Evolutionary conservation across 2,113 vertebrate genomes (phyloP), one percentile per base, ranked within the genome.

Genomic region (Chaetops frenatus): DNA sequence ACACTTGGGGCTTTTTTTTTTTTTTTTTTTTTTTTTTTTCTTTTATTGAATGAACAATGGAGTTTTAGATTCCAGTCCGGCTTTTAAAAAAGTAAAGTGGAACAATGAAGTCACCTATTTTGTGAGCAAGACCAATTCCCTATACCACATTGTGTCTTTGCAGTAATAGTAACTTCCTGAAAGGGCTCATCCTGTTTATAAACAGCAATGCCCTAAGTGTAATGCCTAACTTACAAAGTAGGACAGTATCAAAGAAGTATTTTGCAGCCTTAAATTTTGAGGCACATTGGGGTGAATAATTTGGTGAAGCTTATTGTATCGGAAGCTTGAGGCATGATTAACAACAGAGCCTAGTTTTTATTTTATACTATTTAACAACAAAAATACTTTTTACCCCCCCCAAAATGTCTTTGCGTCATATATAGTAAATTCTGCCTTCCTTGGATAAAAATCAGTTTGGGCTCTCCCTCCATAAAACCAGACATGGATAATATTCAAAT

Each of bases 311-410:
- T 70, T 40, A 6, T 50, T 4, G 1, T 81, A 58, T 73, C 24
- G 58, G 29, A 81, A 81, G 35, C 58, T 29, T 61, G 22, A 60
- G 53, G 53, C 15, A 7, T 1, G 2, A 22, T 13, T 81, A 38
- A 50, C 22, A 83, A 12, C 1, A 38, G 36, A 72, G 42, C 2
- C 4, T 35, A 16, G 9, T 23, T 86, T 90, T 82, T 58, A 11
- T 61, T 67, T 58, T 16, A 7, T 69, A 9, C 9, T 5, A 47
- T 56, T 81, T 64, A 81, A 50, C 21, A 53, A 27, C 3, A 69
- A 47, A 83, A 87, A 38, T 4, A 12, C 7, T 10, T 53, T 11
- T 10, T 5, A 2, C 2, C 3, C 4, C 4, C 11, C 5, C 0
- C 4, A 25, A 45, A 62, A 38, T 13, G 6, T 48, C 28, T 86